Percentiles rank a stretch among this genome's conserved stretches.
phyloP scores from a whole-genome alignment of 2,888 invertebrate species.

The Oscheius myriophilus region DNA sequence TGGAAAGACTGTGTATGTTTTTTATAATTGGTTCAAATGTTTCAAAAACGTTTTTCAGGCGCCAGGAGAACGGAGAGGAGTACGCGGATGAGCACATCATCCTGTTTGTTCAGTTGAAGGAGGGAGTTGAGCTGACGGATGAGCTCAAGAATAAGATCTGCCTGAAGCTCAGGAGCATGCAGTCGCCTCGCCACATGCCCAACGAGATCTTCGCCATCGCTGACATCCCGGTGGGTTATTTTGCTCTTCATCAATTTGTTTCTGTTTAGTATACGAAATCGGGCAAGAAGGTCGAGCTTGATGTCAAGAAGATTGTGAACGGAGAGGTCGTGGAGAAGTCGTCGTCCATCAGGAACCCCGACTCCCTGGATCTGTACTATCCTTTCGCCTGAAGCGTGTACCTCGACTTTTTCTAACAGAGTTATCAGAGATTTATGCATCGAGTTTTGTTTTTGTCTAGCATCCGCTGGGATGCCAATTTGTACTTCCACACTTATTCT shows the following conservation, averaged over 20 bases:
- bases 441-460: too few species aligned
- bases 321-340: slow-evolving; percentile 73
- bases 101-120: slow-evolving; percentile 75
- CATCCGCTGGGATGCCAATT: too few species aligned
- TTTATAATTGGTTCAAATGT: neutral
- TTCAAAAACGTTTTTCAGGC: slow-evolving; percentile 41
- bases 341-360: slow-evolving; percentile 74
- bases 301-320: slow-evolving; percentile 74
- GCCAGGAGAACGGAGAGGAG: slow-evolving; percentile 55
- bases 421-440: too few species aligned
- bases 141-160: slow-evolving; percentile 72
- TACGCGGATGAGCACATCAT: slow-evolving; percentile 75
- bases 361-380: slow-evolving; percentile 59
- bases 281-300: slow-evolving; percentile 77
- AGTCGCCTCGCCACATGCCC: slow-evolving; percentile 75
- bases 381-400: slow-evolving; percentile 26
- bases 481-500: too few species aligned
- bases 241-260: neutral
- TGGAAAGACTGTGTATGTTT: slow-evolving; percentile 72
- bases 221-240: slow-evolving; percentile 73
- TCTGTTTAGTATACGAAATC: slow-evolving; percentile 74
- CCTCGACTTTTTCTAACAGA: too few species aligned
- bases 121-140: slow-evolving; percentile 69
- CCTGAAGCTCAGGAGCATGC: slow-evolving; percentile 71
- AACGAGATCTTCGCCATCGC: slow-evolving; percentile 73